Evolutionary conservation across 2,888 invertebrate species (phyloP).

Genomic region (Achlya flavicornis): DNA sequence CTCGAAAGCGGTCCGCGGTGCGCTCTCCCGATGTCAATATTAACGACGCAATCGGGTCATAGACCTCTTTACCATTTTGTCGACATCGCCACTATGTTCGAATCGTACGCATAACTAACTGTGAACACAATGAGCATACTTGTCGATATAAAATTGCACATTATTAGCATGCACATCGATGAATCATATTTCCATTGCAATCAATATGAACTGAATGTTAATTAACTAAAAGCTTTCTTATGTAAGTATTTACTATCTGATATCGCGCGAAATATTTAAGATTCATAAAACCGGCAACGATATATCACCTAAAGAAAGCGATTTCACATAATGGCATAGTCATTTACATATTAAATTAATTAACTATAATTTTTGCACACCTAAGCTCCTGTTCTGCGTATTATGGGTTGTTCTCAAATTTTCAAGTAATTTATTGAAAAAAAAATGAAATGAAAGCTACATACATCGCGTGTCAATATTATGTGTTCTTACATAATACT

Average conservation of each 20-base stretch:
- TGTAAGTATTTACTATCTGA: neutral
- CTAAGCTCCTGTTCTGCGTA: neutral
- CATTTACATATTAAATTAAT: neutral
- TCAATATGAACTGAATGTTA: slow-evolving; percentile 9
- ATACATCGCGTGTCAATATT: slow-evolving; percentile 5
- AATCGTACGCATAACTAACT: slow-evolving; percentile 51
- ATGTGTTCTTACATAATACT: slow-evolving; percentile 47
- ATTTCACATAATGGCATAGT: neutral
- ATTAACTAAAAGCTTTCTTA: neutral
- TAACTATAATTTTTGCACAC: neutral
- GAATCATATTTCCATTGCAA: slow-evolving; percentile 19
- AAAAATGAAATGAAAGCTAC: slow-evolving; percentile 18
- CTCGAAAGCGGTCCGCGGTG: slow-evolving; percentile 54
- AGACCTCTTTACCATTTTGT: slow-evolving; percentile 59
- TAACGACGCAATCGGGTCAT: slow-evolving; percentile 48
- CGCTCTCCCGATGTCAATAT: slow-evolving; percentile 46
- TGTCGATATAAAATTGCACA: slow-evolving; percentile 41
- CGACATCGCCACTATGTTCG: slow-evolving; percentile 40
- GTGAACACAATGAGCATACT: slow-evolving; percentile 44
- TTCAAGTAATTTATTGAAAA: slow-evolving; percentile 1
- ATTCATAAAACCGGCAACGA: neutral
- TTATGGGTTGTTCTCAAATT: neutral
- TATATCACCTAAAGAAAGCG: neutral
- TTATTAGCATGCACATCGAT: slow-evolving; percentile 44
- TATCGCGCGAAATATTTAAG: neutral